Base-by-base conservation (phyloP, 2,113 vertebrate genomes). In the Centropus bengalensis region DNA sequence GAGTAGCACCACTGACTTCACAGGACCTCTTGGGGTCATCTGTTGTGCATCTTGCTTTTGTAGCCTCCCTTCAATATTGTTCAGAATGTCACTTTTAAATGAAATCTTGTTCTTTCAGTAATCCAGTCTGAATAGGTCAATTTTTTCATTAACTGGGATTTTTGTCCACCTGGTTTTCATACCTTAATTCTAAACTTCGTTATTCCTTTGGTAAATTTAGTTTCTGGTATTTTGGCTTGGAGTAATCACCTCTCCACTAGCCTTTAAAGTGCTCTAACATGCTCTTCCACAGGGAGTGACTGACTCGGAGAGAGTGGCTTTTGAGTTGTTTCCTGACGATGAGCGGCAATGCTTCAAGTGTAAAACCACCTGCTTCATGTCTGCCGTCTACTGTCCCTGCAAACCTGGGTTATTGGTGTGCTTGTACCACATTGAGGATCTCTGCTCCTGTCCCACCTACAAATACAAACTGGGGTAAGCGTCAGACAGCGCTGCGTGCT, bases 281-380 rank as follows among this genome's bases (percentile, higher is more conserved):
- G 2, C 40, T 97, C 68, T 91, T 32, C 95, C 94, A 27, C 93
- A 99, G 99, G 99, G 99, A 14, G 98, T 99, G 81, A 94, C 97
- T 13, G 97, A 98, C 36, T 97, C 93, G 0, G 98, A 98, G 89
- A 97, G 98, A 77, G 98, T 99, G 85, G 97, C 98, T 8, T 99
- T 99, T 36, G 99, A 99, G 83, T 96, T 99, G 81, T 97, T 99
- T 73, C 99, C 99, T 52, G 99, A 99, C 30, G 99, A 99, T 13
- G 99, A 99, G 92, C 98, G 99, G 7, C 99, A 99, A 94, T 99
- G 99, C 91, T 79, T 97, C 47, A 99, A 98, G 95, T 99, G 99
- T 97, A 98, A 99, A 95, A 99, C 99, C 71, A 99, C 99, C 28
- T 99, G 99, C 88, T 99, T 99, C 98, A 98, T 99, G 98, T 99